Conservation (phyloP, 2,888 invertebrate genomes). For the Cephus sareptanus region DNA sequence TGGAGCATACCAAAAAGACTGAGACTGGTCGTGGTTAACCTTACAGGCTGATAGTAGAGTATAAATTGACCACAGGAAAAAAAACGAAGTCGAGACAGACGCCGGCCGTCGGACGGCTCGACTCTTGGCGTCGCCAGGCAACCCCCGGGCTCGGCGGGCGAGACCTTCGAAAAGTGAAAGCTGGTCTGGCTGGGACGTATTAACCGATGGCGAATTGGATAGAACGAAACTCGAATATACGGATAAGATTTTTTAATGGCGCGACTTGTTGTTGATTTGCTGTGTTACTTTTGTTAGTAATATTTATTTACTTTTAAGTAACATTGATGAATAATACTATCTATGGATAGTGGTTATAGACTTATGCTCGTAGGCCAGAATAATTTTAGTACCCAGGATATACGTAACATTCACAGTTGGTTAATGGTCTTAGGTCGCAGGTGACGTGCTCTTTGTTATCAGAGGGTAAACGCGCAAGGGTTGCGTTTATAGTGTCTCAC, state of each 20-base stretch:
- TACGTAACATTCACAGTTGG: constrained; percentile 9
- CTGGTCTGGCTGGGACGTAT: background rate
- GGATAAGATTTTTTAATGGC: background rate
- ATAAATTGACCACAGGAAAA: background rate
- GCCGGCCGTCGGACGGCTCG: background rate
- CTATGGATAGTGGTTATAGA: background rate
- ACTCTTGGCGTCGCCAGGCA: background rate
- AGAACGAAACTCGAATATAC: background rate
- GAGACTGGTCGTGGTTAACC: background rate
- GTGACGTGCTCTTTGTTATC: background rate
- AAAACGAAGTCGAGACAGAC: background rate
- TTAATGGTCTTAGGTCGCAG: constrained; percentile 9
- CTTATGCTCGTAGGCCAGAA: background rate
- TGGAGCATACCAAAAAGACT: background rate
- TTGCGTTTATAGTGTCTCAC: background rate
- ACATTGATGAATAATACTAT: no score
- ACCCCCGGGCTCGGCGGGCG: background rate
- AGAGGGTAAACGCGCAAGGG: background rate
- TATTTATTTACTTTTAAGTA: no score
- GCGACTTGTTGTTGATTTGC: background rate
- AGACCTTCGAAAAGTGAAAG: background rate
- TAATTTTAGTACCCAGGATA: background rate
- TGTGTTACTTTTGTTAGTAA: background rate
- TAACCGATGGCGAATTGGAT: background rate
- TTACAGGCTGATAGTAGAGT: background rate